These are phyloP conservation scores for Pachyrhynchus sulphureomaculatus DNA, from an alignment of 1,140 invertebrate genomes.

Conservation along the genomic window DNA sequence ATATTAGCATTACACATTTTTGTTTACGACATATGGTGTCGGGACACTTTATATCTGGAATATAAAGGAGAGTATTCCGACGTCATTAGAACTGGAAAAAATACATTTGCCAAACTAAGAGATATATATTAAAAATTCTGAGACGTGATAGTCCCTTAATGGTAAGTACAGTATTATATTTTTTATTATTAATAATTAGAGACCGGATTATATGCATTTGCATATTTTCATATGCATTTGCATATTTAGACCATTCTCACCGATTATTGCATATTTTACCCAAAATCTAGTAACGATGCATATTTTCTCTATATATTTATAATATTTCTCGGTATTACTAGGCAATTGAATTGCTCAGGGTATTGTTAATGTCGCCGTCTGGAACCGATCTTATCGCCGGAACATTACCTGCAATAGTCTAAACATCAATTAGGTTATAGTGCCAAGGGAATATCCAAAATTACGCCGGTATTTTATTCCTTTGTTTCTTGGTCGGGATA, in stretches of 20 bases:
- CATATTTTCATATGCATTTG: too few species aligned
- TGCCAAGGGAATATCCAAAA: too few species aligned
- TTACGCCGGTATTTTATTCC: background rate
- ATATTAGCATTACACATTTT: background rate
- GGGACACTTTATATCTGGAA: background rate
- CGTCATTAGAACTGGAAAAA: background rate
- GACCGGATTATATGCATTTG: too few species aligned
- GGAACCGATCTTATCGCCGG: too few species aligned
- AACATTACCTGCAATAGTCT: too few species aligned
- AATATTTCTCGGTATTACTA: too few species aligned
- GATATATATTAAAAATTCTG: background rate
- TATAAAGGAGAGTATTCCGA: constrained; percentile 11
- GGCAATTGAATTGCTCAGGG: too few species aligned
- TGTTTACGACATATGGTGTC: background rate
- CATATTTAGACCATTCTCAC: too few species aligned
- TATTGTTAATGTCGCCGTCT: too few species aligned
- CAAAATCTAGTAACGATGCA: too few species aligned
- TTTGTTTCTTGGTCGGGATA: background rate
- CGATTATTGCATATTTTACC: too few species aligned
- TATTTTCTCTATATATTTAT: background rate
- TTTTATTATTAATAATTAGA: background rate
- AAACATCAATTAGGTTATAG: too few species aligned
- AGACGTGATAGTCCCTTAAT: background rate
- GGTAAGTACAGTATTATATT: constrained; percentile 2
- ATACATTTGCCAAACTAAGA: background rate